Evolutionary conservation across 2,888 invertebrate genomes (phyloP), one percentile per base, ranked within the genome.

Genomic region (Agrotis exclamationis): DNA sequence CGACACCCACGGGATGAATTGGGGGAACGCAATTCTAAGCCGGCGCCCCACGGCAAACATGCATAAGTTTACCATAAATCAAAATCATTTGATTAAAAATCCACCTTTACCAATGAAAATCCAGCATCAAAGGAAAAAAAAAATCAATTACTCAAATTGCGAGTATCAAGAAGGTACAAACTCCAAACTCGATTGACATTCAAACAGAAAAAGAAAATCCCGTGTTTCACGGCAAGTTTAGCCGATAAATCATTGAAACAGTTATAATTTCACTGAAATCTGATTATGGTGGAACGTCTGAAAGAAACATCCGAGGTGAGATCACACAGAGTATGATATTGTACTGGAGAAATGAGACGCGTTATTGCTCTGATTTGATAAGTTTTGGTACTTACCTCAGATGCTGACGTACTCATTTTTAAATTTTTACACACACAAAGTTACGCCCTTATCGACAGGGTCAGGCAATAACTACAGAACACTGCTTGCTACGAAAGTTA

Each of bases 211-310:
- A 81, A 75, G 76, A 84, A 79, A 84, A 85, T 58, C 53, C 80
- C 84, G 33, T 88, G 88, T 89, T 89, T 89, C 90, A 87, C 86
- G 87, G 72, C 85, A 91, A 91, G 87, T 90, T 91, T 89, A 74
- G 76, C 75, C 86, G 87, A 93, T 93, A 93, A 93, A 94, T 94
- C 92, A 92, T 92, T 91, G 89, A 87, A 90, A 91, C 90, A 91
- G 88, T 88, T 91, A 91, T 92, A 93, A 93, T 93, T 93, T 91
- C 88, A 90, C 87, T 88, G 79, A 88, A 92, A 93, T 93, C 92
- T 91, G 93, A 92, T 94, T 94, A 94, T 89, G 90, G 88, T 87
- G 87, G 80, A 83, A 80, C 79, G 58, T 72, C 70, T 51, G 78
- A 78, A 84, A 86, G 85, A 82, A 87, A 86, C 85, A 82, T 82